Base-by-base conservation (phyloP, 2,888 invertebrate species). In the Thymelicus sylvestris region DNA sequence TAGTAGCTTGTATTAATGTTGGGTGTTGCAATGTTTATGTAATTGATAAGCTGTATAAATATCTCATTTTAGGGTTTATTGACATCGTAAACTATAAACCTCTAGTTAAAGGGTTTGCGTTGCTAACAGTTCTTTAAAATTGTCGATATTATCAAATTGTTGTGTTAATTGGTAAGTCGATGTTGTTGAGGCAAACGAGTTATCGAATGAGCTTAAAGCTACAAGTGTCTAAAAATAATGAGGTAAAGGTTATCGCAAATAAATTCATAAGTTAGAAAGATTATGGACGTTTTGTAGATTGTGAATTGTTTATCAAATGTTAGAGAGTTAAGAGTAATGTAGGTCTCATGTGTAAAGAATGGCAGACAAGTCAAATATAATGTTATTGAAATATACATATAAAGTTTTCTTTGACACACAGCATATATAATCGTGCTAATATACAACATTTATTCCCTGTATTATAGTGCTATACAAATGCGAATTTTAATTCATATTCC, bases 171-270 rank as follows among this genome's bases (percentile, higher is more conserved):
- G 41, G 38, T 61, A 41, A 61, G 2, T 61, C 19, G 19, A 8
- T 44, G 60, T 61, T 15, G 31, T 31, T 31, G 31, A 31, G 44
- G 41, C n/a, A 44, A 15, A 12, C 19, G 7, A 7, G 24, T 38
- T 63, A 47, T 19, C 13, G 47, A 15, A 63, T 50, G 63, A 63
- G 63, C 63, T 50, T 63, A 63, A 38, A 12, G 63, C 48, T 63
- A 63, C 31, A 50, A 38, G 10, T 63, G 31, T 63, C 31, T 63
- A 63, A 8, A 12, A 6, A 31, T 31, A 31, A 2, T 15, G 6
- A 61, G 41, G 12, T 61, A 19, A 44, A 61, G 19, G 61, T 61
- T 44, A 62, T 24, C 13, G 24, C 6, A 38, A 44, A 31, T 48
- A 24, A 48, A 50, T 50, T 63, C 4, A 63, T 63, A 19, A 50